A percentile compares a stretch with the other conserved stretches of the same genome.
These are phyloP conservation scores for Toxotes chatareus DNA, from an alignment of 2,113 vertebrate genomes.

Conservation along the genomic window DNA sequence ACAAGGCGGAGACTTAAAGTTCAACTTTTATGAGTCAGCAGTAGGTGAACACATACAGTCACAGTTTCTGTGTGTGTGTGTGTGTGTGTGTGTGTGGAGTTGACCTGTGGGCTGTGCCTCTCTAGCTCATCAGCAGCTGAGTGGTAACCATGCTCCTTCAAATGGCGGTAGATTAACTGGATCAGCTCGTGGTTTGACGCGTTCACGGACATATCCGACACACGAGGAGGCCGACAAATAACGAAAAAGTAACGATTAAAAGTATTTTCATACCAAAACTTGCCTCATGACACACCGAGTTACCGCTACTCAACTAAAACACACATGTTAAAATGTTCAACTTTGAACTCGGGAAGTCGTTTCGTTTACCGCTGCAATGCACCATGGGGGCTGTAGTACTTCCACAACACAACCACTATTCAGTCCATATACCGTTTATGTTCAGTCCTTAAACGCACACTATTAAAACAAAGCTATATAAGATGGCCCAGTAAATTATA, in stretches of 20 bases:
- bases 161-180: constrained; percentile 77
- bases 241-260: background rate
- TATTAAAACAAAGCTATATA: background rate
- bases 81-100: background rate
- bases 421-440: background rate
- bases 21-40: background rate
- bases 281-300: background rate
- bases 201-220: constrained; percentile 73
- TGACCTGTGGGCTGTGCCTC: constrained; percentile 79
- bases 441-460: too few relatives aligned
- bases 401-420: background rate
- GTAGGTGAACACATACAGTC: background rate
- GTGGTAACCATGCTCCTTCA: constrained; percentile 81
- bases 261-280: constrained; percentile 25
- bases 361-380: constrained; percentile 42
- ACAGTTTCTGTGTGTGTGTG: background rate
- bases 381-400: constrained; percentile 78
- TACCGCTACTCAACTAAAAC: background rate
- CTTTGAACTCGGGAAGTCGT: constrained; percentile 65
- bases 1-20: background rate
- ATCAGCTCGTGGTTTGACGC: constrained; percentile 66
- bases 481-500: background rate
- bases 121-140: constrained; percentile 82
- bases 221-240: background rate
- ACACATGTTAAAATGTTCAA: constrained; percentile 60